A percentile compares a stretch with the other conserved stretches of the same genome.
These are phyloP conservation scores for Oscheius sp. DNA, from an alignment of 2,888 invertebrate species.

Conservation along the genomic window DNA sequence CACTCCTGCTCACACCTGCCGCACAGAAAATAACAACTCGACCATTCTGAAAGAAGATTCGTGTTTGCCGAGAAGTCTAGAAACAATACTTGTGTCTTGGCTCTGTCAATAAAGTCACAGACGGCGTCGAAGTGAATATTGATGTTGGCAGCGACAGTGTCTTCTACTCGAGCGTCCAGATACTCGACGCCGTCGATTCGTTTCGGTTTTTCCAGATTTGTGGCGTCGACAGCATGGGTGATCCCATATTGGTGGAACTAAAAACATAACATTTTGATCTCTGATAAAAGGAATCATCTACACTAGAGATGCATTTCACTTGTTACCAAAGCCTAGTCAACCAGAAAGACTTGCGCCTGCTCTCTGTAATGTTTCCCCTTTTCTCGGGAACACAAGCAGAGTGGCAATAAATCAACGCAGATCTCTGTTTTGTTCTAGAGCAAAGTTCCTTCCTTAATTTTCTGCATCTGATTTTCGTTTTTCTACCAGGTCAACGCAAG, in stretches of 20 bases:
- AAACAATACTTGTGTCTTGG: conserved; percentile 49
- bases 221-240: conserved; percentile 69
- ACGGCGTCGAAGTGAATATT: conserved; percentile 53
- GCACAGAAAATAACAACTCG: conserved; percentile 56
- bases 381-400: neutral
- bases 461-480: neutral
- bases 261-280: conserved; percentile 24
- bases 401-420: too few relatives aligned
- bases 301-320: neutral
- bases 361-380: neutral
- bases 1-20: conserved; percentile 57
- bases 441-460: neutral
- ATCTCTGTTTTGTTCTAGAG: neutral
- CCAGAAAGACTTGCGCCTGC: neutral
- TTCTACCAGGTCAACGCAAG: too few relatives aligned
- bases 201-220: conserved; percentile 59
- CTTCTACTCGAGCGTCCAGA: conserved; percentile 54
- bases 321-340: neutral
- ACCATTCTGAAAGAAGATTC: conserved; percentile 43
- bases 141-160: conserved; percentile 48
- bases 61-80: neutral
- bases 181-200: conserved; percentile 26
- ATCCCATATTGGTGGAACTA: conserved; percentile 62
- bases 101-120: conserved; percentile 54
- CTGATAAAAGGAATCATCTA: neutral